These are phyloP conservation scores for Sebastes matsubarae DNA, from an alignment of 2,797 vertebrate genomes.

Conservation along the genomic window DNA sequence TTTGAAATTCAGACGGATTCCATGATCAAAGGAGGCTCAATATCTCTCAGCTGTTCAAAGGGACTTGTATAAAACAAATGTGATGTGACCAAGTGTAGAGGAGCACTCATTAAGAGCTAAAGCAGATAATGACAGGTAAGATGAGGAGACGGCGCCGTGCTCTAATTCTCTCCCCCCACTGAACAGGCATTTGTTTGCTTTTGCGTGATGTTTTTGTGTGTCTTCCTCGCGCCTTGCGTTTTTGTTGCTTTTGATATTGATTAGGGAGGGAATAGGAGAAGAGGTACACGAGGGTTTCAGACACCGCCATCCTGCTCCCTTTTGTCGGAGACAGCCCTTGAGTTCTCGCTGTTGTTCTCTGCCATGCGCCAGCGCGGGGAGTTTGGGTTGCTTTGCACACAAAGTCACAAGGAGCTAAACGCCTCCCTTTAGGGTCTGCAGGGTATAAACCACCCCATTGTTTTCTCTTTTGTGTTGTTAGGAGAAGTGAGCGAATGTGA, in stretches of 20 bases:
- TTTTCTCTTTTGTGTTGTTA: conserved; percentile 69
- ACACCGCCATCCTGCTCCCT: conserved; percentile 67
- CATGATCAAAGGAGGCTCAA: conserved; percentile 94
- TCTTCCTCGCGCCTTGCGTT: conserved; percentile 68
- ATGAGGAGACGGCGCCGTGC: conserved; percentile 78
- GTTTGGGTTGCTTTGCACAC: conserved; percentile 75
- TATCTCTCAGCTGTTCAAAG: conserved; percentile 98
- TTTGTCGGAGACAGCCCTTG: conserved; percentile 73
- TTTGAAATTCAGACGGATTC: conserved; percentile 94
- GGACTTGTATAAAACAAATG: conserved; percentile 92
- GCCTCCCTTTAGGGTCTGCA: conserved; percentile 75
- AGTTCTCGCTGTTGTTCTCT: conserved; percentile 70
- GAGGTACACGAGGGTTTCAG: conserved; percentile 75
- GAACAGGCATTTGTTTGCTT: conserved; percentile 83
- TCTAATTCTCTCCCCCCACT: conserved; percentile 77
- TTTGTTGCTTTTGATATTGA: conserved; percentile 85
- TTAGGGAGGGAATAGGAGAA: conserved; percentile 81
- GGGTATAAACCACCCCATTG: conserved; percentile 68
- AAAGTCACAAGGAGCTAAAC: conserved; percentile 80
- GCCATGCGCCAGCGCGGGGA: conserved; percentile 59
- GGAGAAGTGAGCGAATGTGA: conserved; percentile 51
- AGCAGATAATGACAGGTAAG: conserved; percentile 92
- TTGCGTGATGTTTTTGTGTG: conserved; percentile 69
- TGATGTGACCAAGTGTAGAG: conserved; percentile 96
- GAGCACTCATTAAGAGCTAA: conserved; percentile 95